phyloP scores from a whole-genome alignment of 2,888 invertebrate genomes.

The Volucella bombylans region DNA sequence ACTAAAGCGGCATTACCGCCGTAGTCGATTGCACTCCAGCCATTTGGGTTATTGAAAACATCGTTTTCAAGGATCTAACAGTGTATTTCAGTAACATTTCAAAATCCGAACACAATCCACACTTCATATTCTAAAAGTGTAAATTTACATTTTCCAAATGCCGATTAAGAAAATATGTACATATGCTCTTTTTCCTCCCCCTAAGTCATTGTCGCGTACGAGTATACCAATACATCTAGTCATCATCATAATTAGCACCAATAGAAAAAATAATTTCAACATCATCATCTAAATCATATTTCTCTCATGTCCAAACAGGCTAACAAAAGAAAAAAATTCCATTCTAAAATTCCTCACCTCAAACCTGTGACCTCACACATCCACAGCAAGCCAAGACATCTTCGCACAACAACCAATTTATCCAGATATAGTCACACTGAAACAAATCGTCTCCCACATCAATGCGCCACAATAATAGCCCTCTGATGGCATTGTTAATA shows the following conservation, averaged over 20 bases:
- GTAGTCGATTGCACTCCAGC: too few relatives aligned
- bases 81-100: too few relatives aligned
- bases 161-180: background rate
- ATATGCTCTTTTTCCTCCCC: background rate
- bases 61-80: too few relatives aligned
- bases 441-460: slow-evolving; percentile 69
- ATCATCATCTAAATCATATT: slow-evolving; percentile 37
- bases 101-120: too few relatives aligned
- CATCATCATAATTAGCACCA: background rate
- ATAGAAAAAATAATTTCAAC: slow-evolving; percentile 36
- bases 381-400: slow-evolving; percentile 8
- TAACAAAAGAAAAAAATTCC: slow-evolving; percentile 34
- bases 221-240: background rate
- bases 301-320: background rate
- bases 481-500: slow-evolving; percentile 68
- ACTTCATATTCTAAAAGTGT: too few relatives aligned
- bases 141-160: too few relatives aligned
- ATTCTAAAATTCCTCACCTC: slow-evolving; percentile 44
- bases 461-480: slow-evolving; percentile 66
- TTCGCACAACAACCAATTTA: slow-evolving; percentile 29
- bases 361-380: slow-evolving; percentile 44
- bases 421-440: slow-evolving; percentile 39
- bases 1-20: too few relatives aligned
- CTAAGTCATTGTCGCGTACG: background rate
- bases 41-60: too few relatives aligned